Conservation (phyloP, 2,113 vertebrate species). For the Cinclus cinclus region DNA sequence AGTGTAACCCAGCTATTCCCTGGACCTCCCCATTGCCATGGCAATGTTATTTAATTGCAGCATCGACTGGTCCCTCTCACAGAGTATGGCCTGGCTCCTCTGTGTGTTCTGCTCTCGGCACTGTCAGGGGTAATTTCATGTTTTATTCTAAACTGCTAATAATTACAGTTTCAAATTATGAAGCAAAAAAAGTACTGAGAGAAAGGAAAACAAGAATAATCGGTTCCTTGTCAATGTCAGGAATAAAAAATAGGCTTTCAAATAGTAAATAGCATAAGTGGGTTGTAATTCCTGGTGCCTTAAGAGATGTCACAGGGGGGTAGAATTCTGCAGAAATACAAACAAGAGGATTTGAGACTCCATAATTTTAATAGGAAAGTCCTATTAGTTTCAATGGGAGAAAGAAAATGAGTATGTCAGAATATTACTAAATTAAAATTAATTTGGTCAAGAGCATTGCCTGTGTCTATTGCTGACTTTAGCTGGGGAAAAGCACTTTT, state of each 20-base stretch:
- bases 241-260: neutral
- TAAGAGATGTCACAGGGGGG: neutral
- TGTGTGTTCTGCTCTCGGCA: neutral
- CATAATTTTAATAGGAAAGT: neutral
- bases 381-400: neutral
- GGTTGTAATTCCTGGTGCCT: neutral
- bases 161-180: constrained; percentile 18
- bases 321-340: neutral
- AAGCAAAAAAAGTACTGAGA: neutral
- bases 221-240: neutral
- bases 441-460: neutral
- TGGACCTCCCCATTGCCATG: neutral
- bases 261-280: neutral
- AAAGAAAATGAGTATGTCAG: neutral
- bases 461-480: neutral
- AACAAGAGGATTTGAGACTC: neutral
- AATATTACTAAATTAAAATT: neutral
- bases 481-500: neutral
- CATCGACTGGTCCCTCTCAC: neutral
- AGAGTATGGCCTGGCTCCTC: neutral
- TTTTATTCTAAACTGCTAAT: neutral
- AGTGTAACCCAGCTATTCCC: neutral
- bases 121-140: neutral
- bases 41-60: neutral
- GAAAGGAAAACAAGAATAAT: constrained; percentile 7